A percentile compares a stretch with the other conserved stretches of the same genome.
Conservation (phyloP, 1,140 invertebrate genomes). For the Drosophila watanabei region DNA sequence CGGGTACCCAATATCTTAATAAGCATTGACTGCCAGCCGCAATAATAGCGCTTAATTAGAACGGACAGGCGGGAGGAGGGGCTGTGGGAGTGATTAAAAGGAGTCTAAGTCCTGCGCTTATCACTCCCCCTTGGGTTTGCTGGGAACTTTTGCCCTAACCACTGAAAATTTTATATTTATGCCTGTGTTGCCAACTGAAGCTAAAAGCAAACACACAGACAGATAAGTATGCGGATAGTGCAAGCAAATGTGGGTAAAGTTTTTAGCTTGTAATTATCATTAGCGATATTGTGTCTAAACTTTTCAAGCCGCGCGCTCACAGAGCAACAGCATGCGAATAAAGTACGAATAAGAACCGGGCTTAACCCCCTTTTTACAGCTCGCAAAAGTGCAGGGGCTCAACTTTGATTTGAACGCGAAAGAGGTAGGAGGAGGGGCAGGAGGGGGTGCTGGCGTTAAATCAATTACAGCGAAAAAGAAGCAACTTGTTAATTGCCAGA, state of each 20-base stretch:
- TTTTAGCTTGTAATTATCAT: conserved; percentile 83
- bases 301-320: conserved; percentile 68
- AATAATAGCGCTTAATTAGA: conserved; percentile 51
- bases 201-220: conserved; percentile 52
- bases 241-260: conserved; percentile 70
- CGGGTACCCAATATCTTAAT: conserved; percentile 12
- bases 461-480: conserved; percentile 39
- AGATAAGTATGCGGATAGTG: conserved; percentile 20
- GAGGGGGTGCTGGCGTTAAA: conserved; percentile 16
- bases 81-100: neutral
- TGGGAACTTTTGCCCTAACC: conserved; percentile 64
- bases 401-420: conserved; percentile 37
- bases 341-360: conserved; percentile 7
- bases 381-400: conserved; percentile 3
- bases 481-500: conserved; percentile 51
- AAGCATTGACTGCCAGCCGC: conserved; percentile 16
- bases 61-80: neutral
- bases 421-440: neutral
- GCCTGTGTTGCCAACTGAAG: conserved; percentile 71
- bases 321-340: conserved; percentile 60
- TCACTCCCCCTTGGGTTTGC: conserved; percentile 18
- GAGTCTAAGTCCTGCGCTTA: conserved; percentile 11
- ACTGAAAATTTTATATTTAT: conserved; percentile 75
- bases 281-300: conserved; percentile 84
- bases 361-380: conserved; percentile 3